Conservation (phyloP, 30 jellyfish, hydroid and myxozoan species). For the Aurelia sp. region DNA sequence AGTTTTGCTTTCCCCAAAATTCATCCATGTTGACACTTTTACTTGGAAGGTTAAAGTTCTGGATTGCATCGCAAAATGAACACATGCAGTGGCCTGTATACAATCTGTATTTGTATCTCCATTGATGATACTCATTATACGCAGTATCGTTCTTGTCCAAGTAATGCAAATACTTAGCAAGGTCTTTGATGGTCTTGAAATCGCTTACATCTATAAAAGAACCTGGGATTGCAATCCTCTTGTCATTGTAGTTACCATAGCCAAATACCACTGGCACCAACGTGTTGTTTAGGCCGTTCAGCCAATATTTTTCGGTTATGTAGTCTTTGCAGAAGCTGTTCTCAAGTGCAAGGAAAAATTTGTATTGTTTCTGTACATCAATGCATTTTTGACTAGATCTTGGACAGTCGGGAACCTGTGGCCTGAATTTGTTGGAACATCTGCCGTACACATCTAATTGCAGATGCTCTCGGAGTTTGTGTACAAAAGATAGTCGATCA, state of each 20-base stretch:
- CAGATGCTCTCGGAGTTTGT: conserved; percentile 48
- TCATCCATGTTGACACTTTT: conserved; percentile 57
- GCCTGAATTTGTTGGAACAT: conserved; percentile 56
- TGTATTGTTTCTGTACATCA: conserved; percentile 68
- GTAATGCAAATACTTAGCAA: conserved; percentile 57
- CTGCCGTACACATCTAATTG: conserved; percentile 88
- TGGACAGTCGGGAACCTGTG: conserved; percentile 63
- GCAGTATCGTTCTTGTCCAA: conserved; percentile 74
- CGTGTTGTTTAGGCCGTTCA: conserved; percentile 68
- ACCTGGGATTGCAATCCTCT: conserved; percentile 68
- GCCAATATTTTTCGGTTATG: conserved; percentile 89
- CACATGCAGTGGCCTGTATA: conserved; percentile 61
- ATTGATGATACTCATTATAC: conserved; percentile 81
- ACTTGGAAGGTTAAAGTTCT: conserved; percentile 29
- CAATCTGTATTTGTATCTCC: conserved; percentile 75
- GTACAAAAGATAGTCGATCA: conserved; percentile 46
- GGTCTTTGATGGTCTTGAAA: conserved; percentile 44
- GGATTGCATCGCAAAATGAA: conserved; percentile 75
- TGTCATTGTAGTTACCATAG: conserved; percentile 71
- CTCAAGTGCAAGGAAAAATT: conserved; percentile 88
- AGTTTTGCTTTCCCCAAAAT: conserved; percentile 65
- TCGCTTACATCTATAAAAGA: conserved; percentile 71
- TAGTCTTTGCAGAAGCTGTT: conserved; percentile 86
- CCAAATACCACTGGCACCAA: conserved; percentile 91
- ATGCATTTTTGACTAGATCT: conserved; percentile 56